Percentiles rank a stretch among this genome's conserved stretches.
Evolutionary conservation across 1,140 invertebrate genomes (phyloP).

Genomic region (Anoplophora glabripennis): DNA sequence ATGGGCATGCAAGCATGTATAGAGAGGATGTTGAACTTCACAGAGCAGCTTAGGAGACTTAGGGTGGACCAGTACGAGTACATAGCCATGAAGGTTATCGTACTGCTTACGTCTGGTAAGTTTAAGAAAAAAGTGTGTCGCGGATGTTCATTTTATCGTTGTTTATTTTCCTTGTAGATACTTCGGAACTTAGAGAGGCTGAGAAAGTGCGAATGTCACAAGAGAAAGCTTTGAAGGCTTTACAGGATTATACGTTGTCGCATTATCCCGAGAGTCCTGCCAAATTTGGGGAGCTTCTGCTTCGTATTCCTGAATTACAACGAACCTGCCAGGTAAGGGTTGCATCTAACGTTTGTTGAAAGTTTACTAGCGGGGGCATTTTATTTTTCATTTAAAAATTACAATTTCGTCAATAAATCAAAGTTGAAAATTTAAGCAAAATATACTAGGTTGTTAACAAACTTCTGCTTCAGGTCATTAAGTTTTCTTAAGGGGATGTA

Average conservation of each 20-base stretch:
- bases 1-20: slow-evolving; percentile 72
- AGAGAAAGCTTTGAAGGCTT: slow-evolving; percentile 87
- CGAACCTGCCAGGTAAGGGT: slow-evolving; percentile 79
- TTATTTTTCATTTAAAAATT: too few species aligned
- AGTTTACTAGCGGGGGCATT: too few species aligned
- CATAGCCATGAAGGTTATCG: slow-evolving; percentile 93
- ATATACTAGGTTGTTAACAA: too few species aligned
- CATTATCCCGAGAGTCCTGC: slow-evolving; percentile 90
- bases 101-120: slow-evolving; percentile 87
- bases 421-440: too few species aligned
- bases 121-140: slow-evolving; percentile 6
- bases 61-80: slow-evolving; percentile 96
- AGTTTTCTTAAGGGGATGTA: too few species aligned
- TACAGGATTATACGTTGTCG: slow-evolving; percentile 86
- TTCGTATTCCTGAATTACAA: slow-evolving; percentile 91
- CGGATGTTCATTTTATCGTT: slow-evolving; percentile 1
- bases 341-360: background rate
- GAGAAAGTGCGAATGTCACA: slow-evolving; percentile 90
- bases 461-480: too few species aligned
- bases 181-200: slow-evolving; percentile 85
- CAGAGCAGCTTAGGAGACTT: slow-evolving; percentile 84
- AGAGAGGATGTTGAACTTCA: slow-evolving; percentile 90
- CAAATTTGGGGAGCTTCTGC: slow-evolving; percentile 91
- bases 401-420: too few species aligned
- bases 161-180: slow-evolving; percentile 59